Base-by-base conservation (phyloP, 2,888 invertebrate genomes). In the Platycheirus rosarum region DNA sequence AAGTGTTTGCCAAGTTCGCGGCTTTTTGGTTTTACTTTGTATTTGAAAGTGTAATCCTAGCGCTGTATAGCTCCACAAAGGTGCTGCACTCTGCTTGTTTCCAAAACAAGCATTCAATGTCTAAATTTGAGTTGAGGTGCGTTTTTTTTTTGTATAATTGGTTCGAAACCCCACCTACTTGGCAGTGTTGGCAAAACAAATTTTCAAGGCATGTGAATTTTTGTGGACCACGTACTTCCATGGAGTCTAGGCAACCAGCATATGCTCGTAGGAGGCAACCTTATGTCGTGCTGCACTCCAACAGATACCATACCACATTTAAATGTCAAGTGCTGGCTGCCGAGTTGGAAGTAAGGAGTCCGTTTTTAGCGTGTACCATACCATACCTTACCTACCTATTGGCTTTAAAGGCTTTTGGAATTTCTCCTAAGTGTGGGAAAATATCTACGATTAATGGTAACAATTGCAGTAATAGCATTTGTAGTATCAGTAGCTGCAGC, bases 361-460 rank as follows among this genome's bases (percentile, higher is more conserved):
- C 46, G 8, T 7, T 23, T 23, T 32, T 7, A 32, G 29, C 29
- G 23, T 23, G 2, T 6, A n/a, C n/a, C n/a, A n/a, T n/a, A n/a
- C n/a, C n/a, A n/a, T n/a, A 26, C 3, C 26, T 2, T 26, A 26
- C 26, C 6, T 20, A 20, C 18, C n/a, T 18, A 20, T 20, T 20
- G 35, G 13, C 14, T 60, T 55, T 13, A 32, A 37, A 44, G 65
- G 16, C 44, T 44, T 68, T 73, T 35, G 82, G 66, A 77, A 82
- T 82, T 82, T 82, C 77, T 66, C 82, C 16, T 62, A 73, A 82
- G 71, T 82, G 82, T 82, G 82, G 82, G 82, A 82, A 80, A 68
- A 82, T 77, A 73, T 68, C 49, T 49, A 35, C 77, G 63, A 73
- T 68, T 66, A 71, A 76, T 82, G 60, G 62, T 71, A 62, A 70